Evolutionary conservation across 2,888 invertebrate species (phyloP).

Genomic region (Tipula confusa): DNA sequence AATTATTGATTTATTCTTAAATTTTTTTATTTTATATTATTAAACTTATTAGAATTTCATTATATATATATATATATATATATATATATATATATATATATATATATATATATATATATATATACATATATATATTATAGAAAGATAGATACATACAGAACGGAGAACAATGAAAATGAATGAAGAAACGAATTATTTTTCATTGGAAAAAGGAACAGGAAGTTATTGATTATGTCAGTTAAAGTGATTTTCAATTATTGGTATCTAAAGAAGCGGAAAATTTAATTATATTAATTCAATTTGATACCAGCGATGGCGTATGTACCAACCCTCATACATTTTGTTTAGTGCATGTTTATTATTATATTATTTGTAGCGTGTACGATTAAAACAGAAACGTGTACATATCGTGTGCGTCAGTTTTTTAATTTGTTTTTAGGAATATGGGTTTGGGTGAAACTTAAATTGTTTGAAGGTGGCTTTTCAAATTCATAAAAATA

Average conservation of each 20-base stretch:
- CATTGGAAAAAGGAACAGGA: not conserved
- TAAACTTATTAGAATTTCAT: constrained; percentile 20
- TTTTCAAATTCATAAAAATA: no score
- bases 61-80: not conserved
- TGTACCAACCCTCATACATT: no score
- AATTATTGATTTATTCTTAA: not conserved
- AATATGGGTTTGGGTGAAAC: no score
- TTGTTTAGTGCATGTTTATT: no score
- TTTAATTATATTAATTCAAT: constrained; percentile 5
- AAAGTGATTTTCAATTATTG: constrained; percentile 20
- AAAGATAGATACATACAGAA: not conserved
- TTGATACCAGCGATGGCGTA: not conserved
- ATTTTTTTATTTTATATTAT: not conserved
- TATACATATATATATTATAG: no score
- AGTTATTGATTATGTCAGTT: not conserved
- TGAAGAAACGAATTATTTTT: not conserved
- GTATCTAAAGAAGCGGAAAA: not conserved
- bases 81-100: not conserved
- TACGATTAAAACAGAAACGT: no score
- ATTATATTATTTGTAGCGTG: no score
- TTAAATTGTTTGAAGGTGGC: no score
- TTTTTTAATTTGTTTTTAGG: no score
- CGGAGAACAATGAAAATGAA: not conserved
- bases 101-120: no score
- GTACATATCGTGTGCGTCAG: no score